These are phyloP conservation scores for Apocrypta bakeri DNA, from an alignment of 1,140 invertebrate genomes.

Conservation along the genomic window DNA sequence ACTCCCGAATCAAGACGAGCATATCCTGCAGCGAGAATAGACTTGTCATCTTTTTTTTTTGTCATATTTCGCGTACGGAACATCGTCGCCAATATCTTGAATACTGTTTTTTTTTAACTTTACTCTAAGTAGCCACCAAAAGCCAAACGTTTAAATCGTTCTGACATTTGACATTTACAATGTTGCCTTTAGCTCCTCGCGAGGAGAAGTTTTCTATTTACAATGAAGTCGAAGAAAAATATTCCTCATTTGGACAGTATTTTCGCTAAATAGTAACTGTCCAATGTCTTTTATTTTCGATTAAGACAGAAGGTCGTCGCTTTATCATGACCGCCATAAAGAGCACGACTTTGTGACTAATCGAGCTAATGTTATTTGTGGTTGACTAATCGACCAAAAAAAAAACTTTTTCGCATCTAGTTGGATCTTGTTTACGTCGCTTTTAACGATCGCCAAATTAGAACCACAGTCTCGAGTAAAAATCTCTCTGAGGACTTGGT, in stretches of 20 bases:
- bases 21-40: constrained; percentile 8
- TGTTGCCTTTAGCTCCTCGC: neutral
- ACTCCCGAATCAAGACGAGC: neutral
- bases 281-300: neutral
- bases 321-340: constrained; percentile 39
- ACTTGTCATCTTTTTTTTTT: constrained; percentile 2
- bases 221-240: constrained; percentile 12
- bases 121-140: constrained; percentile 15
- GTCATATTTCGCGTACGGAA: neutral
- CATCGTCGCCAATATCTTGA: constrained; percentile 18
- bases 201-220: constrained; percentile 17
- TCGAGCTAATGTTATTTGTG: neutral
- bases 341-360: constrained; percentile 13
- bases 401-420: neutral
- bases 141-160: neutral
- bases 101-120: constrained; percentile 44
- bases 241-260: neutral
- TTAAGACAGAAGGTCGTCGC: constrained; percentile 7
- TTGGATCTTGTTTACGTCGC: neutral
- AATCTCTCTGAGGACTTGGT: neutral
- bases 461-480: neutral
- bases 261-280: neutral
- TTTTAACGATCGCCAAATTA: constrained; percentile 11
- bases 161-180: constrained; percentile 16
- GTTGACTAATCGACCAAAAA: neutral